Base-by-base conservation (phyloP, 2,888 invertebrate species). In the Drosophila ezoana region DNA sequence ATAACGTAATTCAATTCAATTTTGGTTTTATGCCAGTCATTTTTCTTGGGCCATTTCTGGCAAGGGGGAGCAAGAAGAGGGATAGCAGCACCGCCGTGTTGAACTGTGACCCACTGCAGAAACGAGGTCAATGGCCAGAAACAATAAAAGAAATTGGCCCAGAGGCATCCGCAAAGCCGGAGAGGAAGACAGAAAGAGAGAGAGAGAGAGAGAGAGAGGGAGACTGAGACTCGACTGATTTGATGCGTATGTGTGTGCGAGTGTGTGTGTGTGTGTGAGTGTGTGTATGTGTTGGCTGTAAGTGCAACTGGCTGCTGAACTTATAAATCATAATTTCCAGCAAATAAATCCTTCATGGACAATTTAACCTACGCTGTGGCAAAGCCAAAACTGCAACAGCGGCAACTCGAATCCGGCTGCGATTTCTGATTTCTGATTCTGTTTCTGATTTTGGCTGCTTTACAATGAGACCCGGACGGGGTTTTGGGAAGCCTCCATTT, bases 311-410 rank as follows among this genome's bases (percentile, higher is more conserved):
- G 73, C 86, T 73, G 75, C 62, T 81, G 67, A 75, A 69, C 85
- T 86, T 86, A 85, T 86, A 85, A 85, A 85, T 85, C 85, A 85
- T 86, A 85, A 86, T 87, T 84, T 81, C 77, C 64, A 82, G 79
- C 81, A 82, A 81, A 86, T 86, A 86, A 86, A 86, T 86, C 85
- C 82, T 87, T 81, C 73, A 84, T 77, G 84, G 84, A 71, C 87
- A 84, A 86, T 86, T 86, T 74, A 87, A 84, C 85, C 72, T 68
- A 64, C 58, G 64, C 66, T 72, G 56, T 63, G 63, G 72, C 52
- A 47, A 59, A 56, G 40, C 59, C 57, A 68, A 76, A 85, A 81
- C 64, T 79, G 84, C 80, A 85, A 86, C 79, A 81, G 64, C 35
- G 66, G 76, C 74, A 77, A 56, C 82, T 63, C 52, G 66, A 32